Base-by-base conservation (phyloP, 1,140 invertebrate species). In the Drosophila melanica region DNA sequence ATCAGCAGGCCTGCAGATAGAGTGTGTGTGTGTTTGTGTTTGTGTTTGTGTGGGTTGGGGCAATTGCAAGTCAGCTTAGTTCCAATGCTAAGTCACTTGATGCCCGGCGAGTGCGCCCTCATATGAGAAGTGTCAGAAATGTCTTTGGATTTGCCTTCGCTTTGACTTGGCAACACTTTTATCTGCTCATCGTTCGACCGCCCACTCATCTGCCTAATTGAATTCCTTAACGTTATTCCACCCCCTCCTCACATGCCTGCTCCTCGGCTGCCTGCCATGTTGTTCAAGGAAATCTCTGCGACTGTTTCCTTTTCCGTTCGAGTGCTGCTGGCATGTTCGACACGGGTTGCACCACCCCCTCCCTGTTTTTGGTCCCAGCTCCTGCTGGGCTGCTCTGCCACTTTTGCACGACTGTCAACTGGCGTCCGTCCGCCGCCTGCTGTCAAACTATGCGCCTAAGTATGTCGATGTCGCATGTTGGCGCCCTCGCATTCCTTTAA, bases 121-220 rank as follows among this genome's bases (percentile, higher is more conserved):
- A 79, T 78, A 60, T 86, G 75, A 73, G 72, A 86, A 89, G 82
- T 86, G 82, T 86, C 82, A 86, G 82, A 72, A 33, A 89, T 89
- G 84, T 87, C 78, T 78, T 62, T 63, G 69, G 69, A 70, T 73
- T 82, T 47, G 16, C 59, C 42, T 20, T 54, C 41, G 45, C 54
- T 59, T 79, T 89, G 75, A 72, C 78, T 79, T 87, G 75, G 79
- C 82, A 79, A 86, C 72, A 87, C 82, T 87, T 82, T 87, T 89
- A 77, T 79, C 79, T 67, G 68, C 65, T 72, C 75, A 75, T 72
- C 74, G 39, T 66, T 57, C 54, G 48, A 30, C 66, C 57, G 42
- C 64, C 71, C 70, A 78, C 84, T 84, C 82, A 87, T 89, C 82
- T 87, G 84, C 82, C 82, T 87, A 87, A 87, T 87, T 87, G 82